phyloP scores from a whole-genome alignment of 2,797 vertebrate genomes.

The Diplodus puntazzo region DNA sequence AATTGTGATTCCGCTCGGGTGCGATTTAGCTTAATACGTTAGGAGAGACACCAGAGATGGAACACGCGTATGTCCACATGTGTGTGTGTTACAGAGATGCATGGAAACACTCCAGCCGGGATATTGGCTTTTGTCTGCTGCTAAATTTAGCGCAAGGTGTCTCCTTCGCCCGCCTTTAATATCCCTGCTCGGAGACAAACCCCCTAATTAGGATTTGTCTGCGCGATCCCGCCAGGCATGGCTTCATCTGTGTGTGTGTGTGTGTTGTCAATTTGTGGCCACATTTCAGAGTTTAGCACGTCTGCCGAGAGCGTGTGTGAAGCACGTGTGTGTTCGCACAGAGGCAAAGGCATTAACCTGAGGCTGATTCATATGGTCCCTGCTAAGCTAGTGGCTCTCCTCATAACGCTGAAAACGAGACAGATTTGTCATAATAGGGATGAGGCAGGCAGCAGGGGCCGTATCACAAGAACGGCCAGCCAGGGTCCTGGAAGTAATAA shows the following conservation, averaged over 20 bases:
- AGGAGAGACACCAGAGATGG: slow-evolving; percentile 10
- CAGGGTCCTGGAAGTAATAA: slow-evolving; percentile 73
- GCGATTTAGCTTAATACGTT: slow-evolving; percentile 44
- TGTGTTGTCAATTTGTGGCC: slow-evolving; percentile 7
- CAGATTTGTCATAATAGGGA: slow-evolving; percentile 77
- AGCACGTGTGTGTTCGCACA: slow-evolving; percentile 28
- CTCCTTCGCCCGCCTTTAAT: slow-evolving; percentile 55
- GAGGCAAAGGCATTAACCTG: slow-evolving; percentile 69
- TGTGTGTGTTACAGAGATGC: slow-evolving; percentile 38
- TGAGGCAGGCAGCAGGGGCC: slow-evolving; percentile 63
- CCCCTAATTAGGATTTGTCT: slow-evolving; percentile 65
- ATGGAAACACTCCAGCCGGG: slow-evolving; percentile 32
- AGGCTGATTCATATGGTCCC: slow-evolving; percentile 70
- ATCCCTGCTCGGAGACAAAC: slow-evolving; percentile 54
- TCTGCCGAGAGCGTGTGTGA: not conserved
- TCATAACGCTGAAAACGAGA: slow-evolving; percentile 66
- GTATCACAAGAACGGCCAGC: slow-evolving; percentile 53
- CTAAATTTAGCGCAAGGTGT: slow-evolving; percentile 74
- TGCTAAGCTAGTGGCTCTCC: slow-evolving; percentile 68
- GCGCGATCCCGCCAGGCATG: slow-evolving; percentile 29
- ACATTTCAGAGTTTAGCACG: slow-evolving; percentile 4
- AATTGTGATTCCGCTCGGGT: slow-evolving; percentile 40
- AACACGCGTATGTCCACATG: slow-evolving; percentile 1
- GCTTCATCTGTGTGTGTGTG: not conserved
- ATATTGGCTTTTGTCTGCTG: slow-evolving; percentile 69